A percentile compares a stretch with the other conserved stretches of the same genome.
Evolutionary conservation across 2,113 vertebrate species (phyloP).

Genomic region (Anguilla japonica): DNA sequence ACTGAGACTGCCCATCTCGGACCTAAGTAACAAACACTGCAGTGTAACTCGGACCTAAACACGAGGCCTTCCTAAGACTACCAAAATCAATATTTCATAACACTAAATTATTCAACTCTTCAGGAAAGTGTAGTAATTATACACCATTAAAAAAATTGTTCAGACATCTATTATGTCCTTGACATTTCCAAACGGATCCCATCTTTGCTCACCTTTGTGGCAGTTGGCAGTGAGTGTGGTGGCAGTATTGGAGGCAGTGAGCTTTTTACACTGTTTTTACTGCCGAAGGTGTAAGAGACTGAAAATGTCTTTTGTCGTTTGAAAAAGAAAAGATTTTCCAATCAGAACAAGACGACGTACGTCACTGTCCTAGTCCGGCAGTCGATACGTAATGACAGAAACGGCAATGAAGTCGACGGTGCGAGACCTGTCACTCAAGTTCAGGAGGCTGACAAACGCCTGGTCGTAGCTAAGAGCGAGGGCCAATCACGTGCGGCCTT

Average conservation of each 20-base stretch:
- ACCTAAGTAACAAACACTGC: background rate
- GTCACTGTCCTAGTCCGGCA: background rate
- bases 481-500: background rate
- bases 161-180: constrained; percentile 12
- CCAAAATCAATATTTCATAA: background rate
- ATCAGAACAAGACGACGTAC: background rate
- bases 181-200: background rate
- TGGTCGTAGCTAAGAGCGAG: background rate
- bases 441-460: background rate
- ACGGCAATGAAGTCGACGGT: background rate
- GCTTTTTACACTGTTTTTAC: no score
- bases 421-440: background rate
- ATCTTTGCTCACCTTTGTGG: background rate
- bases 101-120: background rate
- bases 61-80: background rate
- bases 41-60: background rate
- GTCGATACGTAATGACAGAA: background rate
- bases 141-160: background rate
- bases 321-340: background rate
- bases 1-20: background rate
- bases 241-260: no score
- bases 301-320: background rate
- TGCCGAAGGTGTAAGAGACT: no score
- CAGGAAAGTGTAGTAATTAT: background rate
- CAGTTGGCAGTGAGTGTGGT: no score